phyloP scores from a whole-genome alignment of 2,888 invertebrate species.

The Meganola albula region DNA sequence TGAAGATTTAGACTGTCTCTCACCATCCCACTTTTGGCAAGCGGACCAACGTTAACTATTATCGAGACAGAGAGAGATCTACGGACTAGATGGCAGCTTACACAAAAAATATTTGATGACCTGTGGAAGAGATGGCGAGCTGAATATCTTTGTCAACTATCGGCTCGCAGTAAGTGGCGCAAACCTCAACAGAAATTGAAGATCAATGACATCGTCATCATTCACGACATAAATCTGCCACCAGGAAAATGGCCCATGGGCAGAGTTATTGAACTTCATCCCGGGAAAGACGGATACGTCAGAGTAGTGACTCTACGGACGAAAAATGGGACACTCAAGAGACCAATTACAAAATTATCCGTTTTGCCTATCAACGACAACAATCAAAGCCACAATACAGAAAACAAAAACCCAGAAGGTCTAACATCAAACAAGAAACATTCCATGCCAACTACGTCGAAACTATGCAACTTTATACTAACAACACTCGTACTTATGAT shows the following conservation, averaged over 20 bases:
- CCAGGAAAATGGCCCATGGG: conserved; percentile 1
- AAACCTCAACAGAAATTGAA: background rate
- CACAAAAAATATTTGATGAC: conserved; percentile 1
- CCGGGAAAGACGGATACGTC: background rate
- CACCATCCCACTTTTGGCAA: background rate
- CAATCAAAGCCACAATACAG: no score
- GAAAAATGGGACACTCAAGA: background rate
- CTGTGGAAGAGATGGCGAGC: conserved; percentile 1
- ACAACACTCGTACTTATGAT: background rate
- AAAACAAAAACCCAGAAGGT: background rate
- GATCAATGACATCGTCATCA: background rate
- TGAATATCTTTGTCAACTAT: background rate
- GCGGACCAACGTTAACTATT: background rate
- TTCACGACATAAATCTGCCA: background rate
- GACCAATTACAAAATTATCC: background rate
- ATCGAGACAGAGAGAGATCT: conserved; percentile 6
- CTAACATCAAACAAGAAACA: background rate
- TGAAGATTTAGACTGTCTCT: conserved; percentile 1
- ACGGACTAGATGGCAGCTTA: conserved; percentile 4
- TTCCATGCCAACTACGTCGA: background rate
- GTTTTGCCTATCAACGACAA: background rate
- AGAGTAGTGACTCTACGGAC: background rate
- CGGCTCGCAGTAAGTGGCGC: background rate
- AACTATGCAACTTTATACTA: background rate
- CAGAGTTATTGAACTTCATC: conserved; percentile 1